A percentile compares a stretch with the other conserved stretches of the same genome.
Evolutionary conservation across 2,888 invertebrate species (phyloP).

Genomic region (Galeopsomyia nigrocyanea): DNA sequence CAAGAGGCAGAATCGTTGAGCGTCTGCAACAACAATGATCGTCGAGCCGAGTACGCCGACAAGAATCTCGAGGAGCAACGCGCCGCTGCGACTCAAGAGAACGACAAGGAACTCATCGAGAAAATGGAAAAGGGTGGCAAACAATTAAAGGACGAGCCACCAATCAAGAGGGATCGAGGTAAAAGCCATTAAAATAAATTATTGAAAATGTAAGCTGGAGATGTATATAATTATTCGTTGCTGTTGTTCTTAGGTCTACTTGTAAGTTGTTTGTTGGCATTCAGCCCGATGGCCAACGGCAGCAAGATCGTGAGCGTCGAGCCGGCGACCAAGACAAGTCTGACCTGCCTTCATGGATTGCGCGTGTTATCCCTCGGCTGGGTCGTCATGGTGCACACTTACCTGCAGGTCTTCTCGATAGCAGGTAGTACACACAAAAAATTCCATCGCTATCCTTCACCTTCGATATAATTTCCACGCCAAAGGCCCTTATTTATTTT

Average conservation of each 20-base stretch:
- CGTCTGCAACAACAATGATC: slow-evolving; percentile 67
- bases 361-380: slow-evolving; percentile 84
- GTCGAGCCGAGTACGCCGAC: slow-evolving; percentile 70
- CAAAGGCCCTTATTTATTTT: too few species aligned
- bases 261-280: slow-evolving; percentile 78
- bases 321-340: slow-evolving; percentile 79
- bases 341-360: slow-evolving; percentile 83
- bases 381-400: slow-evolving; percentile 89
- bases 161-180: too few species aligned
- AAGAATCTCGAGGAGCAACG: slow-evolving; percentile 57
- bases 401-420: slow-evolving; percentile 84
- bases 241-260: slow-evolving; percentile 69
- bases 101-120: slow-evolving; percentile 67
- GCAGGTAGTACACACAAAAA: slow-evolving; percentile 67
- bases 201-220: neutral
- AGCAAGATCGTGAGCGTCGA: slow-evolving; percentile 81
- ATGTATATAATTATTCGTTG: too few species aligned
- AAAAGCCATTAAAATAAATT: too few species aligned
- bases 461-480: too few species aligned
- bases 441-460: too few species aligned
- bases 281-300: slow-evolving; percentile 82
- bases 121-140: slow-evolving; percentile 56
- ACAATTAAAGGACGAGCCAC: too few species aligned
- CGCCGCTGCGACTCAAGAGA: slow-evolving; percentile 44
- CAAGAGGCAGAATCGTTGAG: slow-evolving; percentile 68